phyloP scores from a whole-genome alignment of 2,797 vertebrate genomes.

The Siniperca undulata region DNA sequence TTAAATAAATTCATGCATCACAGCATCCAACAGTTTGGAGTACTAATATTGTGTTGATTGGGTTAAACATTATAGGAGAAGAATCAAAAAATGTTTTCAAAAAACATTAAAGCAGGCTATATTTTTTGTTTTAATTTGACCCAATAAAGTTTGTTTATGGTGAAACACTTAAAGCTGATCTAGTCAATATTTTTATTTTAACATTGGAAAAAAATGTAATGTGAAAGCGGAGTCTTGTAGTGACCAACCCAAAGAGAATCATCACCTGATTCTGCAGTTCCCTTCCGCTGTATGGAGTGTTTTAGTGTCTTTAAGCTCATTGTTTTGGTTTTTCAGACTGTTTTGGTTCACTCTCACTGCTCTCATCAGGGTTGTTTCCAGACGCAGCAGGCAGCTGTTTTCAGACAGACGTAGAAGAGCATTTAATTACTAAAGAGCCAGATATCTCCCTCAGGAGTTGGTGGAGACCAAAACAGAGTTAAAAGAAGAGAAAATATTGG shows the following conservation, averaged over 20 bases:
- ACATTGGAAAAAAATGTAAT: not conserved
- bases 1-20: not conserved
- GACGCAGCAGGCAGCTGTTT: too few species aligned
- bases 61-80: not conserved
- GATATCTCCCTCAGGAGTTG: slow-evolving; percentile 1
- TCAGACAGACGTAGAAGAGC: too few species aligned
- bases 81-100: not conserved
- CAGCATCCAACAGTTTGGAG: not conserved
- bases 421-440: too few species aligned
- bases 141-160: not conserved
- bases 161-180: not conserved
- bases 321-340: too few species aligned
- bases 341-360: too few species aligned
- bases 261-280: too few species aligned
- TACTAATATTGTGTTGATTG: not conserved
- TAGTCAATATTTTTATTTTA: not conserved
- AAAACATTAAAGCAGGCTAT: fast-evolving
- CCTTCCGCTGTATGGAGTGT: too few species aligned
- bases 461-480: not conserved
- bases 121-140: not conserved
- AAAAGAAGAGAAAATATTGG: not conserved
- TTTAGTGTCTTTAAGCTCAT: too few species aligned
- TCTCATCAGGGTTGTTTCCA: too few species aligned
- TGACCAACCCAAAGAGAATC: too few species aligned
- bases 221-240: not conserved